Conservation (phyloP, 2,113 vertebrate genomes). For the Callipepla californica region DNA sequence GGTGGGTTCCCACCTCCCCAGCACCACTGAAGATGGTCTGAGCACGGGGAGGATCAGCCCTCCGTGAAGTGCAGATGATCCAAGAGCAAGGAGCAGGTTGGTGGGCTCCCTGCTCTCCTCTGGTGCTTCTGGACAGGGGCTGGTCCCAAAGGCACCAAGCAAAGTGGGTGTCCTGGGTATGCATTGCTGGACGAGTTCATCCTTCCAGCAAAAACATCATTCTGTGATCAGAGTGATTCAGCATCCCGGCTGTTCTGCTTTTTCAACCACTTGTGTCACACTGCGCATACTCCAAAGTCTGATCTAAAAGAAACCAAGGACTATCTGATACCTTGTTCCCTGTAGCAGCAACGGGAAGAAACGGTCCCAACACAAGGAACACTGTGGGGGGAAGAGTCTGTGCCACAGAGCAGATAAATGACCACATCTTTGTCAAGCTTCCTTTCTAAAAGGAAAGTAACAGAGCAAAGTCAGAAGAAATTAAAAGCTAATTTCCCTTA, state of each 20-base stretch:
- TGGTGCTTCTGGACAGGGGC: rapidly evolving
- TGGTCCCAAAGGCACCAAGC: background rate
- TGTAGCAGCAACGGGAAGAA: background rate
- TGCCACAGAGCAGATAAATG: background rate
- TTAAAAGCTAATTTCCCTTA: background rate
- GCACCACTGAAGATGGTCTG: background rate
- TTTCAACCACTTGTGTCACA: background rate
- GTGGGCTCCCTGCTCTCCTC: background rate
- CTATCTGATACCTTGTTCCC: background rate
- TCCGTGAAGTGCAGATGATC: background rate
- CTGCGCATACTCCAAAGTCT: background rate
- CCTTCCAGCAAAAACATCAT: background rate
- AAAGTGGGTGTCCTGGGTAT: rapidly evolving
- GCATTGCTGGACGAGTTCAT: background rate
- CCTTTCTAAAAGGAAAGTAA: background rate
- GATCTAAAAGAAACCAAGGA: rapidly evolving
- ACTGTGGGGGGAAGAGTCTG: background rate
- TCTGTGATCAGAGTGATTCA: background rate
- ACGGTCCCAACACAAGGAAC: background rate
- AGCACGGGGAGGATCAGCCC: background rate
- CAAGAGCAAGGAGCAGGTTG: background rate
- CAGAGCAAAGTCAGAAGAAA: background rate
- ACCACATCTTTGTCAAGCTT: background rate
- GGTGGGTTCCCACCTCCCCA: background rate
- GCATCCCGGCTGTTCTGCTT: background rate